Conservation (phyloP, 1,140 invertebrate species). For the Hyposmocoma kahamanoa region DNA sequence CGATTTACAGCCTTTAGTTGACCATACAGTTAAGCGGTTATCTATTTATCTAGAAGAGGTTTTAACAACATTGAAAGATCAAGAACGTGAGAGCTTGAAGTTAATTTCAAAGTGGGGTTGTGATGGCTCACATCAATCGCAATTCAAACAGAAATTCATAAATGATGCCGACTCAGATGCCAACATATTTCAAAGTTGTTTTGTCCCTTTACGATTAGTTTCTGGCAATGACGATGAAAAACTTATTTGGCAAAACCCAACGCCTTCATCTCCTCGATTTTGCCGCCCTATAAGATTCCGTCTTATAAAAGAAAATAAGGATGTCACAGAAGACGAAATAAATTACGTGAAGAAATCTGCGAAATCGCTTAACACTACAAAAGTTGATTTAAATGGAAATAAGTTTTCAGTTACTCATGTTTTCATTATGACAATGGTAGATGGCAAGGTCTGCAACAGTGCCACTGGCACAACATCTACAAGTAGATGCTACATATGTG, state of each 20-base stretch:
- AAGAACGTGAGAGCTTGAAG: constrained; percentile 6
- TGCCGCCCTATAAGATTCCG: constrained; percentile 21
- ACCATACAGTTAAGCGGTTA: constrained; percentile 14
- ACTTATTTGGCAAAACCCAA: neutral
- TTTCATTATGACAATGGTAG: constrained; percentile 49
- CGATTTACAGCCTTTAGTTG: constrained; percentile 15
- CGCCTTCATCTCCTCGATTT: neutral
- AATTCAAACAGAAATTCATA: constrained; percentile 5
- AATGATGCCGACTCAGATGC: neutral
- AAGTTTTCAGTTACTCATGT: constrained; percentile 11
- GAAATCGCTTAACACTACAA: neutral
- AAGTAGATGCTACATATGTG: constrained; percentile 3
- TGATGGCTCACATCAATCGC: neutral
- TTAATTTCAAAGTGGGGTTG: constrained; percentile 6
- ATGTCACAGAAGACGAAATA: constrained; percentile 30
- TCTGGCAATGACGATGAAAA: constrained; percentile 6
- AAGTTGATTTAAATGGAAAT: neutral
- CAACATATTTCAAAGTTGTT: constrained; percentile 3
- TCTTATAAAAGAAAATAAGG: constrained; percentile 15
- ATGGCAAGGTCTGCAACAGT: constrained; percentile 21
- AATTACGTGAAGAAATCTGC: constrained; percentile 14
- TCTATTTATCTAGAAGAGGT: constrained; percentile 18
- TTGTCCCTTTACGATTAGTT: neutral
- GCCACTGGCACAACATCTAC: neutral
- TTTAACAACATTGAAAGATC: constrained; percentile 6